A percentile compares a stretch with the other conserved stretches of the same genome.
phyloP scores from a whole-genome alignment of 2,888 invertebrate species.

The Spicauda simplicius region DNA sequence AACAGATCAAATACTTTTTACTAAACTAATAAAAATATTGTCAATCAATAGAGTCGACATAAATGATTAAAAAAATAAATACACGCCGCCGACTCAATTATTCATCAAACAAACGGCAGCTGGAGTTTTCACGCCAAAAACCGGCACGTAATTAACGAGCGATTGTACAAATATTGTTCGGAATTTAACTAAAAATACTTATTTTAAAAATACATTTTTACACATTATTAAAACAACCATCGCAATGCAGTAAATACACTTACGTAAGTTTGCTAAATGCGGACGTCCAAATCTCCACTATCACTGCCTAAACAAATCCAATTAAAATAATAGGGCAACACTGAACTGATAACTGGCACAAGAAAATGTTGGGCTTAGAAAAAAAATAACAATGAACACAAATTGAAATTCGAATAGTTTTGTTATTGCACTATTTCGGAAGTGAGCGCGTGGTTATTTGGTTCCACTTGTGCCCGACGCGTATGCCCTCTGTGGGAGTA shows the following conservation, averaged over 20 bases:
- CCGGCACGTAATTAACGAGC: conserved; percentile 31
- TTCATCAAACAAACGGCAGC: conserved; percentile 34
- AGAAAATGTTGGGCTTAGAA: conserved; percentile 41
- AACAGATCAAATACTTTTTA: not conserved
- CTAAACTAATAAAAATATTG: not conserved
- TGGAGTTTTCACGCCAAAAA: conserved; percentile 26
- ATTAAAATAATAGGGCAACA: conserved; percentile 53
- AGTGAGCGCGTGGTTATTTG: conserved; percentile 65
- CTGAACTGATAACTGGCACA: conserved; percentile 49
- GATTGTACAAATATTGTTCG: conserved; percentile 12
- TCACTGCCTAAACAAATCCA: conserved; percentile 53
- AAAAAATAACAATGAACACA: conserved; percentile 47
- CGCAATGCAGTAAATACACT: conserved; percentile 81
- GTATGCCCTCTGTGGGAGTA: conserved; percentile 51
- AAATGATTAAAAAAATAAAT: conserved; percentile 20
- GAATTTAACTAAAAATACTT: conserved; percentile 3
- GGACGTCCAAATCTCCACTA: conserved; percentile 50
- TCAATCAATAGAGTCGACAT: conserved; percentile 17
- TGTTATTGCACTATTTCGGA: conserved; percentile 71
- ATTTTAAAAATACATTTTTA: not conserved
- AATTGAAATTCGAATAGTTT: conserved; percentile 59
- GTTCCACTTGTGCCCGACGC: conserved; percentile 46
- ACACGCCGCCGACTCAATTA: conserved; percentile 29
- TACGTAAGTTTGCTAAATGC: conserved; percentile 74
- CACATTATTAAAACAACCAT: conserved; percentile 49